Evolutionary conservation across 2,797 vertebrate species (phyloP).

Genomic region (Argentina silus): DNA sequence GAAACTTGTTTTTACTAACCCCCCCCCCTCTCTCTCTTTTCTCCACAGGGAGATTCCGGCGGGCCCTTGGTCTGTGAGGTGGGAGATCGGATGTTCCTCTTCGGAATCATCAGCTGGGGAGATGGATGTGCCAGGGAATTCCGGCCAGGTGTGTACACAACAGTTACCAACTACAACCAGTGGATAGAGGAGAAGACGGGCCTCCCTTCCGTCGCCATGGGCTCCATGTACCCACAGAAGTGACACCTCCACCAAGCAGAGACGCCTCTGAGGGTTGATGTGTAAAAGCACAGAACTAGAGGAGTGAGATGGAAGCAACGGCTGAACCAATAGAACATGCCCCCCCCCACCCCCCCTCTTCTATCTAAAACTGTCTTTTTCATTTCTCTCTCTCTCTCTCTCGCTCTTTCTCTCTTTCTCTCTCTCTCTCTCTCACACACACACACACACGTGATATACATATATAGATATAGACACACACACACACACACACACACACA

Average conservation of each 20-base stretch:
- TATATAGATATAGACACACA: no score
- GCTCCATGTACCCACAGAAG: slow-evolving; percentile 60
- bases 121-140: slow-evolving; percentile 79
- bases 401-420: no score
- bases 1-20: no score
- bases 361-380: background rate
- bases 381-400: background rate
- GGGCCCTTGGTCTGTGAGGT: slow-evolving; percentile 88
- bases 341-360: background rate
- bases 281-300: no score
- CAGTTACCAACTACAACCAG: slow-evolving; percentile 83
- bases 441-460: no score
- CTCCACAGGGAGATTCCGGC: slow-evolving; percentile 89
- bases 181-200: slow-evolving; percentile 82
- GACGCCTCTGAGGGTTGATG: background rate
- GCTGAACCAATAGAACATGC: background rate
- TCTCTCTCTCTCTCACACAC: no score
- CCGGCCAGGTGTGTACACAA: slow-evolving; percentile 92
- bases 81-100: slow-evolving; percentile 74
- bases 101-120: slow-evolving; percentile 95
- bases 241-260: slow-evolving; percentile 18
- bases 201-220: slow-evolving; percentile 40
- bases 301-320: background rate
- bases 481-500: no score
- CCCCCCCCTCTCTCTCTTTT: no score